Base-by-base conservation (phyloP, 2,113 vertebrate genomes). In the Fukomys damarensis region DNA sequence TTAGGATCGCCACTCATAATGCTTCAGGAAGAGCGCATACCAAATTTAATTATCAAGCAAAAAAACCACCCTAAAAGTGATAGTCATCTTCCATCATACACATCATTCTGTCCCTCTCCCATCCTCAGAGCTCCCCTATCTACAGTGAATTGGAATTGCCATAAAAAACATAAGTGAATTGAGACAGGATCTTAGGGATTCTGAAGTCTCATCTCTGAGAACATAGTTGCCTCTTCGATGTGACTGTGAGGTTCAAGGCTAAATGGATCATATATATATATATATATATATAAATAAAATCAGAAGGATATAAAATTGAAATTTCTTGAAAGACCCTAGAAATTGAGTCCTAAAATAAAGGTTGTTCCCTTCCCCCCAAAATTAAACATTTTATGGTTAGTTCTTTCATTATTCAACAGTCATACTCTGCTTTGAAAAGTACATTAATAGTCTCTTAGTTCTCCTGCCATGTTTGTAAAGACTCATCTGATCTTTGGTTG, bases 321-420 rank as follows among this genome's bases (percentile, higher is more conserved):
- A 38, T 43, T 74, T 30, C 20, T 61, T 11, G 6, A 59, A 54
- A 56, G 17, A 82, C 41, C 19, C 13, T 7, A 81, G 10, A 82
- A 89, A 72, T 79, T 89, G 24, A 20, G 66, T 66, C 49, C 59
- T 89, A 72, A 56, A 58, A 85, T 89, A 58, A 59, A 82, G 43
- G 43, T 38, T 66, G 4, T 94, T 16, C 41, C 72, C 32, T 68
- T 82, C 61, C 30, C 30, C 30, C 43, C n/a, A 30, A 77, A 77
- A 79, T 35, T 49, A 68, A 68, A 85, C 28, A 30, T 85, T 74
- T 83, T 66, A 66, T 81, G 61, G 7, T 72, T 91, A 10, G 77
- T 77, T 46, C 19, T 66, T 46, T 92, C 13, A 74, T 88, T 70
- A 54, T 87, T 82, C 93, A n/a, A 91, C 54, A 96, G 83, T 91